Evolutionary conservation across 2,113 vertebrate genomes (phyloP), one percentile per base, ranked within the genome.

Genomic region (Dolichallabes microphthalmus): DNA sequence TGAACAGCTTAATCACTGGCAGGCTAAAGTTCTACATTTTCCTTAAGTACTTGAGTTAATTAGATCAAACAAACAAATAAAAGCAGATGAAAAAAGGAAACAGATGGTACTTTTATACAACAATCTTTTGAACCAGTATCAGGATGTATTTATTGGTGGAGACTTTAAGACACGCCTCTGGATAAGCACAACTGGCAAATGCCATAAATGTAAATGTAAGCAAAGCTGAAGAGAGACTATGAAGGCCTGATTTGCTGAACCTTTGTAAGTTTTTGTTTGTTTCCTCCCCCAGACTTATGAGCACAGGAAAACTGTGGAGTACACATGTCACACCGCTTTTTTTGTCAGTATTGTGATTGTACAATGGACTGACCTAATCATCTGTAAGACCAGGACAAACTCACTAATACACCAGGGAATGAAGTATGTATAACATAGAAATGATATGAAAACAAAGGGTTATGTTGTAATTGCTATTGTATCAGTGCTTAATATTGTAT

Each of bases 251-350:
- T 74, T 52, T 50, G 22, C 39, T 74, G 11, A 50, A 25, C 39
- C 12, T 73, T 11, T 73, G 20, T 45, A 25, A 25, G 20, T n/a
- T 11, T 74, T 74, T 14, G 11, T 55, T 55, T 2, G 1, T 52
- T 30, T 84, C n/a, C 63, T 17, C 4, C 87, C 4, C 87, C 88
- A 98, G 97, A 98, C 97, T 0, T 98, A 98, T 2, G 96, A 98
- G 90, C 94, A 95, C 89, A 96, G 97, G 82, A 98, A 98, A 92
- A 96, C 98, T 85, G 93, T 98, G 64, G 97, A 98, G 94, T 97
- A 95, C 91, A 98, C 97, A 0, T 98, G 97, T 90, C 97, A 98
- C 93, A 98, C 97, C 0, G 95, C 97, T 0, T 98, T 97, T 92
- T 98, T 98, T 0, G 91, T 90, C 93, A 98, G 96, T 82, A 98